A percentile compares a stretch with the other conserved stretches of the same genome.
Evolutionary conservation across 2,888 invertebrate genomes (phyloP).

Genomic region (Dichetophora obliterata): DNA sequence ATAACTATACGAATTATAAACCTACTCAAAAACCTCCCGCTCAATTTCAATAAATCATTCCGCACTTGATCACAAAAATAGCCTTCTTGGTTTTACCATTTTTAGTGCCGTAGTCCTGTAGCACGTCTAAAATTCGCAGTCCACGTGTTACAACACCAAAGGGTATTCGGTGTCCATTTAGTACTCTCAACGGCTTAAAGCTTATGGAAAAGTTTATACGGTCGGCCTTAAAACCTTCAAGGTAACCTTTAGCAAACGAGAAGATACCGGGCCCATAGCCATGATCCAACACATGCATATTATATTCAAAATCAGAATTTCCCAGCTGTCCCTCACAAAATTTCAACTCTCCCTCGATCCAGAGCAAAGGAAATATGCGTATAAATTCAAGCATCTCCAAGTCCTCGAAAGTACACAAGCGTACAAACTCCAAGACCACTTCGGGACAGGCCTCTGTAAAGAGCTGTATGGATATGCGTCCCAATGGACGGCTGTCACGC

Average conservation of each 20-base stretch:
- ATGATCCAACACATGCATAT: conserved; percentile 41
- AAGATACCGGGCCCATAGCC: conserved; percentile 51
- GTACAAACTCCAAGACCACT: conserved; percentile 60
- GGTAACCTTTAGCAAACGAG: conserved; percentile 55
- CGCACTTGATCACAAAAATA: conserved; percentile 55
- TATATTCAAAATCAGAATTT: conserved; percentile 28
- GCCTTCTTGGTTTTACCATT: conserved; percentile 57
- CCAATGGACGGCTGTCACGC: conserved; percentile 51
- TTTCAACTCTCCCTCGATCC: conserved; percentile 59
- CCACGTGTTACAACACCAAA: conserved; percentile 62
- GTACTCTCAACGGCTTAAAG: conserved; percentile 58
- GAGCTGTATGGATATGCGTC: conserved; percentile 58
- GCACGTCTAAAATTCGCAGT: conserved; percentile 52
- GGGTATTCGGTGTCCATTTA: conserved; percentile 57
- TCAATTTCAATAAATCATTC: conserved; percentile 32
- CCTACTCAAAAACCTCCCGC: too few species aligned
- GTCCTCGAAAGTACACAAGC: conserved; percentile 52
- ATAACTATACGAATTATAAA: too few species aligned
- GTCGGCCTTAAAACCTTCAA: conserved; percentile 52
- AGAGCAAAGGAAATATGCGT: conserved; percentile 59
- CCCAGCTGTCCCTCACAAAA: conserved; percentile 30
- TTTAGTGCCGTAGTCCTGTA: conserved; percentile 60
- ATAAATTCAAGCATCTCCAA: conserved; percentile 50
- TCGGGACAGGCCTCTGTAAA: conserved; percentile 64
- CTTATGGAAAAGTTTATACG: conserved; percentile 61